These are phyloP conservation scores for Nestor notabilis DNA, from an alignment of 2,113 vertebrate genomes.

Conservation along the genomic window DNA sequence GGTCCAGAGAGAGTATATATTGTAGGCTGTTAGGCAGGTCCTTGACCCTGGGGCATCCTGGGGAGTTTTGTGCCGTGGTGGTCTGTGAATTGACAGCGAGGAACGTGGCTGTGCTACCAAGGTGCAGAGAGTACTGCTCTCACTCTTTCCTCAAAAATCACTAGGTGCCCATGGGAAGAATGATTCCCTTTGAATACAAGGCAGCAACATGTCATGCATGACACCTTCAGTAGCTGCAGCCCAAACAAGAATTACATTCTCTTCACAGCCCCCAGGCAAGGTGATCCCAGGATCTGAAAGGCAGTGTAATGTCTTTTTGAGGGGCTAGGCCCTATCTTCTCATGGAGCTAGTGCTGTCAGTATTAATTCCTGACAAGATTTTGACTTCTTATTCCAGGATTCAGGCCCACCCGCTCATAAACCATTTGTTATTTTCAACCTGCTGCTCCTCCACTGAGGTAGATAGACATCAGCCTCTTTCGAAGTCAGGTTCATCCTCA, in stretches of 20 bases:
- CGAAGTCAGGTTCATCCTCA: neutral
- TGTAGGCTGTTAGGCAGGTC: neutral
- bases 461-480: neutral
- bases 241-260: neutral
- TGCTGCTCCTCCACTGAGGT: neutral
- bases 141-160: neutral
- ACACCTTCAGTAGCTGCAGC: neutral
- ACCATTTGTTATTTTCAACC: neutral
- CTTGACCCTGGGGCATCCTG: neutral
- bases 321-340: neutral
- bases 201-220: accelerated
- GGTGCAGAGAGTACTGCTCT: neutral
- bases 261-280: neutral
- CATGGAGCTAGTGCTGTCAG: neutral
- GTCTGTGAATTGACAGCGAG: neutral
- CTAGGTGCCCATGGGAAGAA: neutral
- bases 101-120: neutral
- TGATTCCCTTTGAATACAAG: neutral
- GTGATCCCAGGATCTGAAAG: neutral
- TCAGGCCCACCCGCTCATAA: neutral
- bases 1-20: neutral
- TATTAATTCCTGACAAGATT: neutral
- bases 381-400: neutral
- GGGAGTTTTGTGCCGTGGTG: neutral
- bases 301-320: neutral